Percentiles rank a stretch among this genome's conserved stretches.
phyloP scores from a whole-genome alignment of 2,113 vertebrate genomes.

The Peromyscus leucopus region DNA sequence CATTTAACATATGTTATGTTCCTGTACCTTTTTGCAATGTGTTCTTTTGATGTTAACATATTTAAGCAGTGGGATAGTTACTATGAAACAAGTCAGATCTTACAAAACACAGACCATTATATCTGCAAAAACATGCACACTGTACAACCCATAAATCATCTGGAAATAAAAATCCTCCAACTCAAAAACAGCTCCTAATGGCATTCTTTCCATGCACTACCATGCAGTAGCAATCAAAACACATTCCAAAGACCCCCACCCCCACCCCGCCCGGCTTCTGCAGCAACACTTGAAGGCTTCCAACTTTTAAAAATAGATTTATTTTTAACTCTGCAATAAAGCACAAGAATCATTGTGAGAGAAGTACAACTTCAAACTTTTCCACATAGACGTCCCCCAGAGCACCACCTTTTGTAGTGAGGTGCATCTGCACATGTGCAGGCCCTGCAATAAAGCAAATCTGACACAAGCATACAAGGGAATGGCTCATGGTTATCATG shows the following conservation, averaged over 20 bases:
- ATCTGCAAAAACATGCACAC: constrained; percentile 1
- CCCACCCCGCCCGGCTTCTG: not conserved
- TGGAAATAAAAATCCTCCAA: constrained; percentile 56
- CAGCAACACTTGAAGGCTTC: not conserved
- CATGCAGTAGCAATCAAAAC: not conserved
- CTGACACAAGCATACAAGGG: not conserved
- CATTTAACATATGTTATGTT: not conserved
- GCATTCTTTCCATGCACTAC: not conserved
- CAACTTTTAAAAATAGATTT: not conserved
- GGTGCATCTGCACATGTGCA: not conserved
- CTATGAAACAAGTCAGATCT: constrained; percentile 3
- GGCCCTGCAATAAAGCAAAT: not conserved
- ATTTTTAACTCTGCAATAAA: not conserved
- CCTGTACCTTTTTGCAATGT: not conserved
- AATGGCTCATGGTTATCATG: not conserved
- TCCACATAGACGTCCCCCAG: not conserved
- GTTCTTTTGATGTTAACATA: constrained; percentile 17
- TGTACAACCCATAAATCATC: not conserved
- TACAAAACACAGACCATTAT: constrained; percentile 17
- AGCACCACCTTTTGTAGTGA: not conserved
- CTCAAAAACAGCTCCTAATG: not conserved
- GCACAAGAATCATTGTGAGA: not conserved
- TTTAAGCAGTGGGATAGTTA: not conserved
- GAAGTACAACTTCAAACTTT: not conserved
- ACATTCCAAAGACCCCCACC: not conserved